A percentile compares a stretch with the other conserved stretches of the same genome.
Conservation (phyloP, 1,140 invertebrate genomes). For the Zaprionus vittiger region DNA sequence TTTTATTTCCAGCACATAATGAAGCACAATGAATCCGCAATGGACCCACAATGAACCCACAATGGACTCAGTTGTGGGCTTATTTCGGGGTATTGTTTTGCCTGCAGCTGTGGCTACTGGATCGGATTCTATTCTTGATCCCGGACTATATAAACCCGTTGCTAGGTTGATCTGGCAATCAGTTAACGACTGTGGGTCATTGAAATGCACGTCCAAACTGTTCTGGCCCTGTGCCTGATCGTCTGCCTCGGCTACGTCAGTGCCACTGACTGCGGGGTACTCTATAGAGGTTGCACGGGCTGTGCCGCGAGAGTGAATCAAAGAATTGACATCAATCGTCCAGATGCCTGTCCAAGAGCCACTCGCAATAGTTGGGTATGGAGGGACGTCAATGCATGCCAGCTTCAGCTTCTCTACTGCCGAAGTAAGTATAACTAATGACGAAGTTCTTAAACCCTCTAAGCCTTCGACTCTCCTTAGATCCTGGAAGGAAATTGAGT, state of each 20-base stretch:
- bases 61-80: not conserved
- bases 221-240: slow-evolving; percentile 34
- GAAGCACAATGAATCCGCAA: too few relatives aligned
- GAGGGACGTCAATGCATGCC: slow-evolving; percentile 11
- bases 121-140: not conserved
- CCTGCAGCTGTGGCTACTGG: not conserved
- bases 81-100: not conserved
- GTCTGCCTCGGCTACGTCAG: slow-evolving; percentile 25
- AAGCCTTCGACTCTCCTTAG: not conserved
- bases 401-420: slow-evolving; percentile 29
- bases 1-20: not conserved
- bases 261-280: slow-evolving; percentile 34
- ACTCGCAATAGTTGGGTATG: not conserved
- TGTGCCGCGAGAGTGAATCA: slow-evolving; percentile 10
- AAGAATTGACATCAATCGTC: slow-evolving; percentile 28
- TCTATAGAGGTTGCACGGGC: slow-evolving; percentile 37
- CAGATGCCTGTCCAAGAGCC: slow-evolving; percentile 30
- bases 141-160: slow-evolving; percentile 27
- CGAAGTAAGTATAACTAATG: slow-evolving; percentile 14
- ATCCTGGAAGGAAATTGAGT: slow-evolving; percentile 11
- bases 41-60: not conserved
- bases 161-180: not conserved
- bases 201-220: slow-evolving; percentile 41
- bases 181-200: slow-evolving; percentile 7
- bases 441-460: too few relatives aligned